phyloP scores from a whole-genome alignment of 2,888 invertebrate species.

The Plebejus anna region DNA sequence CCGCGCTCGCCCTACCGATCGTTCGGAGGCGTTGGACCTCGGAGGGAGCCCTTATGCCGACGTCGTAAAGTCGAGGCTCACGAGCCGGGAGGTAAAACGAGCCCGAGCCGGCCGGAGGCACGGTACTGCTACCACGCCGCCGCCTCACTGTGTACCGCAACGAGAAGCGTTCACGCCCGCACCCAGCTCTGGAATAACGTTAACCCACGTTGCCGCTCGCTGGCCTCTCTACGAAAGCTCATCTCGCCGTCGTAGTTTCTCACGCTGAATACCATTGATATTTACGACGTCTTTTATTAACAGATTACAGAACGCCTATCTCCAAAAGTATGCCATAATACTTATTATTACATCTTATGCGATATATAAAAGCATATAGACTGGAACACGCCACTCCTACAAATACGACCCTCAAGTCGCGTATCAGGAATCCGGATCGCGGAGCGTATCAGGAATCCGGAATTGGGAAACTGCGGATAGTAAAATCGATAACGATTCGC shows the following conservation, averaged over 20 bases:
- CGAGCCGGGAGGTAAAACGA: background rate
- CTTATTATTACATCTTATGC: background rate
- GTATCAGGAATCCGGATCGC: background rate
- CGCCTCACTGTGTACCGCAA: constrained; percentile 52
- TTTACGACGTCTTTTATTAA: background rate
- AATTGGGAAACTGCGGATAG: constrained; percentile 9
- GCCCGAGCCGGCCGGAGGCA: constrained; percentile 38
- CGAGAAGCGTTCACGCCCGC: constrained; percentile 48
- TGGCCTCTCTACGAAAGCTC: constrained; percentile 21
- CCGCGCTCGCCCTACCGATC: constrained; percentile 63
- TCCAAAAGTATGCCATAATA: background rate
- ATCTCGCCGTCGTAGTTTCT: background rate
- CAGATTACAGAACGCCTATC: background rate
- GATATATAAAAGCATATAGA: background rate
- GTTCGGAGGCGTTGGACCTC: background rate
- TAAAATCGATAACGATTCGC: constrained; percentile 39
- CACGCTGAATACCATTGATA: background rate
- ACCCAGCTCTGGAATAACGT: constrained; percentile 32
- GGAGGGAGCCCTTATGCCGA: background rate
- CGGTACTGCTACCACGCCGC: constrained; percentile 46
- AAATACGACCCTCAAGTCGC: background rate
- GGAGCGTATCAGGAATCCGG: background rate
- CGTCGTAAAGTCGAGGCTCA: background rate
- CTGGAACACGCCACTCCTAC: background rate
- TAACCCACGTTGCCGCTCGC: constrained; percentile 21